Base-by-base conservation (phyloP, 2,888 invertebrate genomes). In the Temnothorax ravouxi region DNA sequence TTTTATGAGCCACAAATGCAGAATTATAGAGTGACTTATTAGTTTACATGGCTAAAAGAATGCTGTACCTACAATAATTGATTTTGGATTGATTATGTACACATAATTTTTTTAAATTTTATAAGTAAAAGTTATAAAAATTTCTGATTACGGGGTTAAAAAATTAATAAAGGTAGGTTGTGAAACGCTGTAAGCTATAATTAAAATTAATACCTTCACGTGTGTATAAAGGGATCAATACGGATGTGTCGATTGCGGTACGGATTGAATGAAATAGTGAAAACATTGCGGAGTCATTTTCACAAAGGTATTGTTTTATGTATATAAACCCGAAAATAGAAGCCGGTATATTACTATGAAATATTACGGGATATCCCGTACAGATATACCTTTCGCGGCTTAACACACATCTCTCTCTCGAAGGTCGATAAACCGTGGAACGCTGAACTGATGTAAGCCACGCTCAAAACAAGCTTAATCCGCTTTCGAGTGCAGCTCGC, bases 1-100 rank as follows among this genome's bases (percentile, higher is more conserved):
- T 88, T 72, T 88, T 87, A 87, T 62, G 81, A 76, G 66, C 13
- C 41, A 13, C 25, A 41, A 76, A 56, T 38, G 38, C 56, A 59
- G 29, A 77, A 52, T 84, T 34, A 38, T 50, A 3, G 21, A 25
- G 15, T 21, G 38, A 44, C 44, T 64, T 61, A 41, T 62, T 75
- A 47, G 56, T 81, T 52, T 38, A 50, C 62, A n/a, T 67, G 3
- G 18, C 15, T 59, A 38, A 18, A 50, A 52, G 61, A 62, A 74
- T 15, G 61, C 13, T 25, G n/a, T 44, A 0, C 2, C 29, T 29
- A 44, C 61, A 61, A 61, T 41, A 76, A 64, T 25, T 76, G 52
- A 18, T 66, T 76, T 52, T 66, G 38, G 25, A 52, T 18, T 76
- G n/a, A n/a, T 34, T 29, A 9, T 29, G 15, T 15, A 34, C 5